phyloP scores from a whole-genome alignment of 1,140 invertebrate species.

The Drosophila arizonae region DNA sequence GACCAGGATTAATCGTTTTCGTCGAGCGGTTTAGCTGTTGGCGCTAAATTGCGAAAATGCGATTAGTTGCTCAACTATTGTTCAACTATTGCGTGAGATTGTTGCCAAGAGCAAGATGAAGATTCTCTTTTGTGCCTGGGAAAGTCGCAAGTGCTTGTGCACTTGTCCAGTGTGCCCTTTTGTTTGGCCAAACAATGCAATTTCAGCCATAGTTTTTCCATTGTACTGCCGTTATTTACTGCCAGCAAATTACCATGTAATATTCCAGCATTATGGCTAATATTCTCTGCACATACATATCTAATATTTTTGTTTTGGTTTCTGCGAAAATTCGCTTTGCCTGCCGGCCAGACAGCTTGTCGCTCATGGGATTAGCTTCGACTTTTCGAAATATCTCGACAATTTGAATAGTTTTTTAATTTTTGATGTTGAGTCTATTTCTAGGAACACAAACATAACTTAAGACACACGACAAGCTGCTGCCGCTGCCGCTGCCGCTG shows the following conservation, averaged over 20 bases:
- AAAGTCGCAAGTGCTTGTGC: conserved; percentile 28
- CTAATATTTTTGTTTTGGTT: conserved; percentile 53
- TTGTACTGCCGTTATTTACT: conserved; percentile 32
- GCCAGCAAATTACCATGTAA: conserved; percentile 68
- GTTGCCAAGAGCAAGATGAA: conserved; percentile 6
- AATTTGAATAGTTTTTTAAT: background rate
- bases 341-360: conserved; percentile 54
- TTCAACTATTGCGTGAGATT: conserved; percentile 45
- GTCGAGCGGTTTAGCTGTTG: conserved; percentile 74
- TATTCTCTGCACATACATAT: background rate
- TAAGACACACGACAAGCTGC: background rate
- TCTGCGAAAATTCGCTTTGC: conserved; percentile 58
- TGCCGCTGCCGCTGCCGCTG: background rate
- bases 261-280: conserved; percentile 62
- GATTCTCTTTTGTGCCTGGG: conserved; percentile 49
- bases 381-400: background rate
- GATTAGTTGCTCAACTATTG: conserved; percentile 56
- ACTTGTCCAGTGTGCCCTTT: conserved; percentile 37
- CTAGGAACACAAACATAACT: background rate
- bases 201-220: conserved; percentile 13
- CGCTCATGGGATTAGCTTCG: conserved; percentile 24
- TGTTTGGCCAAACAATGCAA: conserved; percentile 40
- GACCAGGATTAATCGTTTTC: conserved; percentile 75
- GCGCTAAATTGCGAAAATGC: conserved; percentile 79
- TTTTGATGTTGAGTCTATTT: background rate